Percentiles rank a stretch among this genome's conserved stretches.
phyloP scores from a whole-genome alignment of 2,113 vertebrate species.

The Malurus cyaneus region DNA sequence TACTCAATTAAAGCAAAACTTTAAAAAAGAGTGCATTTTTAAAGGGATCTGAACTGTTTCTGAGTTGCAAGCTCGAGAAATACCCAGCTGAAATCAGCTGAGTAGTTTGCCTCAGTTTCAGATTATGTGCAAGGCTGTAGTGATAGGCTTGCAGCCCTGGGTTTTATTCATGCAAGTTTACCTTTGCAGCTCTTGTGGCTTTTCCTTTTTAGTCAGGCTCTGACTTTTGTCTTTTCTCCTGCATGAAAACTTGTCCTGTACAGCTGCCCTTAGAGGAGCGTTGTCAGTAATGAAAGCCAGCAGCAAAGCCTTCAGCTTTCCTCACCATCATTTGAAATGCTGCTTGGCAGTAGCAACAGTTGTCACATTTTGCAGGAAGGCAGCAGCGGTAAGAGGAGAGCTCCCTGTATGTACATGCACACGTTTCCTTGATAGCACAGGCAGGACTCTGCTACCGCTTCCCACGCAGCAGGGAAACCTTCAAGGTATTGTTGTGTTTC shows the following conservation, averaged over 20 bases:
- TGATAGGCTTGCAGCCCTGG: background rate
- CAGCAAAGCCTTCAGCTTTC: background rate
- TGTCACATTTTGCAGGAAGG: background rate
- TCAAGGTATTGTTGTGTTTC: background rate
- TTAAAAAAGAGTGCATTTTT: background rate
- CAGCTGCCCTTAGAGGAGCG: background rate
- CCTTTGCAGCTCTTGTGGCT: background rate
- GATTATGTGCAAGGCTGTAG: background rate
- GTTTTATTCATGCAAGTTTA: background rate
- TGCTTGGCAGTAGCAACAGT: background rate
- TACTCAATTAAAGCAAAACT: background rate
- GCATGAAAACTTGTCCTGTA: accelerated
- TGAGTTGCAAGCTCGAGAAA: background rate
- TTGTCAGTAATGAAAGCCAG: accelerated
- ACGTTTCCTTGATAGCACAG: background rate
- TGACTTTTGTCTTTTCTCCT: background rate
- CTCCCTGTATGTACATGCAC: accelerated
- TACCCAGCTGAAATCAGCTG: background rate
- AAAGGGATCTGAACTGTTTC: background rate
- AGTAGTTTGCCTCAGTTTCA: background rate
- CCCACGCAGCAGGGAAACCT: accelerated
- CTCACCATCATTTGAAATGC: background rate
- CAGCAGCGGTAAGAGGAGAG: background rate
- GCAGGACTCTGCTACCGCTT: accelerated
- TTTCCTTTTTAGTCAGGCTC: background rate